A percentile compares a stretch with the other conserved stretches of the same genome.
Conservation (phyloP, 2,113 vertebrate genomes). For the Cyrtonyx montezumae region DNA sequence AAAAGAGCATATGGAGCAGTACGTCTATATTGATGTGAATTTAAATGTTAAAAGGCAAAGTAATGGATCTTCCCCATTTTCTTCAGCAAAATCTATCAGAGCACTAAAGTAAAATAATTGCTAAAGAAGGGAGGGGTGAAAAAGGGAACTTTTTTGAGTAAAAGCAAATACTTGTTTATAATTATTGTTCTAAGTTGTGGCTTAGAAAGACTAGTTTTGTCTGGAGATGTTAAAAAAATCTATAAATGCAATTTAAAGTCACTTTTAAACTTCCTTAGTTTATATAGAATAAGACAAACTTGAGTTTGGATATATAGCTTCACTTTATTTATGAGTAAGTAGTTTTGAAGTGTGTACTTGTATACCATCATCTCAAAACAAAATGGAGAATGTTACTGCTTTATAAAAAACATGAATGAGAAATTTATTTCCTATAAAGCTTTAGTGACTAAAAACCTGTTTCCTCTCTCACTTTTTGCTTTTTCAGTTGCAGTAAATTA, state of each 20-base stretch:
- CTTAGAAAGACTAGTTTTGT: background rate
- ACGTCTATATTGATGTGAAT: background rate
- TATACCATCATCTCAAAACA: background rate
- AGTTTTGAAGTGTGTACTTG: background rate
- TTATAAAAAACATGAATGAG: background rate
- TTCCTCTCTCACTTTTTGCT: background rate
- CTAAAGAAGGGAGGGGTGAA: background rate
- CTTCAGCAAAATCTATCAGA: background rate
- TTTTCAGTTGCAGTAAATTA: background rate
- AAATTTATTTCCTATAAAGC: background rate
- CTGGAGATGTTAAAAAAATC: background rate
- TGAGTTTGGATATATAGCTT: background rate
- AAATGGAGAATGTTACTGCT: background rate
- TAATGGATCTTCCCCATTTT: background rate
- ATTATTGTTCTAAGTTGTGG: background rate
- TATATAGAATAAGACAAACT: background rate
- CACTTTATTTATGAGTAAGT: background rate
- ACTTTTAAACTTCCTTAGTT: background rate
- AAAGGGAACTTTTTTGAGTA: background rate
- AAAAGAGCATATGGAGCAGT: background rate
- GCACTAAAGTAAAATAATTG: background rate
- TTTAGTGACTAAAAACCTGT: background rate
- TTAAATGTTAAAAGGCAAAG: background rate
- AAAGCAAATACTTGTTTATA: background rate
- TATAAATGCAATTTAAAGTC: background rate